phyloP scores from a whole-genome alignment of 2,888 invertebrate species.

The Tupiocoris notatus region DNA sequence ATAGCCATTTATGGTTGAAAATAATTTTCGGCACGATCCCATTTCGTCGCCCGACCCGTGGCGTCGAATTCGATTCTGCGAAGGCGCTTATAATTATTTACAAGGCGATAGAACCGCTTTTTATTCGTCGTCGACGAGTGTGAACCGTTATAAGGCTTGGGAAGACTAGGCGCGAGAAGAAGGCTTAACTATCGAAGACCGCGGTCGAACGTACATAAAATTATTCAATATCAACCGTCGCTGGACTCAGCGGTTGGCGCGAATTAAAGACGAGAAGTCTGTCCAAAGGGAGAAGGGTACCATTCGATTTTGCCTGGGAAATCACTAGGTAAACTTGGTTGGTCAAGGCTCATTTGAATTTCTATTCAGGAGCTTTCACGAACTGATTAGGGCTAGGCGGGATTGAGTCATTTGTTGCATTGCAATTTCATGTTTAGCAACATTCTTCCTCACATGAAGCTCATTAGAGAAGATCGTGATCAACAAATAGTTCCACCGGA shows the following conservation, averaged over 20 bases:
- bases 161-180: neutral
- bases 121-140: neutral
- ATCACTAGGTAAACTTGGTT: too few relatives aligned
- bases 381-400: constrained; percentile 23
- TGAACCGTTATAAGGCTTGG: neutral
- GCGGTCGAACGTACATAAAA: neutral
- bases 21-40: neutral
- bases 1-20: neutral
- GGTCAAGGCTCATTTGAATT: constrained; percentile 34
- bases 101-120: constrained; percentile 25
- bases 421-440: neutral
- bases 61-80: constrained; percentile 25
- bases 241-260: neutral
- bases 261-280: neutral
- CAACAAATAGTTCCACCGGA: too few relatives aligned
- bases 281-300: too few relatives aligned
- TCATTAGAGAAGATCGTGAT: neutral
- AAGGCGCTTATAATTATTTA: constrained; percentile 23
- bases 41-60: neutral
- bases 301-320: too few relatives aligned
- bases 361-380: constrained; percentile 24
- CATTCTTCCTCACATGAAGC: neutral
- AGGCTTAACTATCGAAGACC: neutral
- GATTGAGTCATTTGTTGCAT: constrained; percentile 18
- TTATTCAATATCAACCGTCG: neutral